Evolutionary conservation across 2,888 invertebrate species (phyloP).

Genomic region (Diplolepis rosae): DNA sequence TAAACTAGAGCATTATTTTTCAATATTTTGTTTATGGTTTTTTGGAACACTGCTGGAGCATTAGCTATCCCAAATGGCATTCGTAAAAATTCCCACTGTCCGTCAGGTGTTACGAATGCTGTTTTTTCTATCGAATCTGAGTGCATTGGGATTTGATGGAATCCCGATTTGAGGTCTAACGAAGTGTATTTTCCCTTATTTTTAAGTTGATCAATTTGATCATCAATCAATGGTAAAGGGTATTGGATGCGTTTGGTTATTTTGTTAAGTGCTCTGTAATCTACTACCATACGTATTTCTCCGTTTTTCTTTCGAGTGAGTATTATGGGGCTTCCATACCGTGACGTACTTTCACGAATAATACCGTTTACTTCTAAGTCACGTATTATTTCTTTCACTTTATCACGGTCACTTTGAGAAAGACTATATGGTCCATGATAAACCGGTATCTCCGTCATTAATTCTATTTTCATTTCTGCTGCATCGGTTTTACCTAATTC

Average conservation of each 20-base stretch:
- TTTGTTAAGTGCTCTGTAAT: conserved; percentile 16
- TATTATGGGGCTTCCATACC: background rate
- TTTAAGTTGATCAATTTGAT: conserved; percentile 61
- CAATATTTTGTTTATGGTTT: conserved; percentile 38
- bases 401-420: conserved; percentile 44
- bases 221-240: conserved; percentile 67
- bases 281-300: background rate
- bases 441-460: conserved; percentile 42
- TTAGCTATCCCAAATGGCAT: conserved; percentile 26
- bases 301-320: conserved; percentile 9
- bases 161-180: conserved; percentile 62
- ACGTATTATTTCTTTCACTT: conserved; percentile 40
- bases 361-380: conserved; percentile 46
- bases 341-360: conserved; percentile 38
- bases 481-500: conserved; percentile 35
- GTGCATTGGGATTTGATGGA: conserved; percentile 65
- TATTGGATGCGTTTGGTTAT: conserved; percentile 54
- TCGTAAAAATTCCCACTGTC: conserved; percentile 64
- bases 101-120: conserved; percentile 66
- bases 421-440: conserved; percentile 45
- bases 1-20: conserved; percentile 26
- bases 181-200: conserved; percentile 57
- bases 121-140: conserved; percentile 61
- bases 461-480: conserved; percentile 47
- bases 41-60: conserved; percentile 35